Conservation (phyloP, 2,797 vertebrate species). For the Pteropus rufus region DNA sequence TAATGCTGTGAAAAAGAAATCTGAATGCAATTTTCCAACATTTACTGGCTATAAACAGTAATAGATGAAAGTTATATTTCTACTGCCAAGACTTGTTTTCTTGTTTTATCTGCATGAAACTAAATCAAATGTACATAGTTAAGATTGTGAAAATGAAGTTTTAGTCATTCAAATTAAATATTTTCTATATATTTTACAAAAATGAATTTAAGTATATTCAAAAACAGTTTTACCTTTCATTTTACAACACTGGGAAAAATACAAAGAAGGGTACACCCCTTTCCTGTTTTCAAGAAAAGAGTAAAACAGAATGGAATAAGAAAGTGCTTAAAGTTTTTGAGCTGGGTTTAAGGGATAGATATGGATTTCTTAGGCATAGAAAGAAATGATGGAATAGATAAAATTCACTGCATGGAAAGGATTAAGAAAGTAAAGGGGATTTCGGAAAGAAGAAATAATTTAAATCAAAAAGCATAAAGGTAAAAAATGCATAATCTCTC, state of each 20-base stretch:
- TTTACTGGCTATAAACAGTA: not conserved
- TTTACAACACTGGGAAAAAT: not conserved
- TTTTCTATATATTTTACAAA: not conserved
- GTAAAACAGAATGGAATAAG: not conserved
- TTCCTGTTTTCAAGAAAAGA: not conserved
- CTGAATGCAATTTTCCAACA: not conserved
- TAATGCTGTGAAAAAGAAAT: not conserved
- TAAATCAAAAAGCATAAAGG: not conserved
- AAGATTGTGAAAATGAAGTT: not conserved
- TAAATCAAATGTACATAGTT: not conserved
- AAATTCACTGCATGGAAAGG: not conserved
- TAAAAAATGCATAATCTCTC: not conserved
- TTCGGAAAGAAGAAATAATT: not conserved
- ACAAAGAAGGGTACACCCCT: not conserved
- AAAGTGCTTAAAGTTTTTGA: not conserved
- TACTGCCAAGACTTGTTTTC: not conserved
- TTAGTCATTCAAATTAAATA: not conserved
- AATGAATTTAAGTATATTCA: not conserved
- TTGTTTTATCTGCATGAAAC: not conserved
- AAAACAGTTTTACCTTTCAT: not conserved
- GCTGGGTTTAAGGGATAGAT: not conserved
- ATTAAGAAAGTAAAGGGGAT: not conserved
- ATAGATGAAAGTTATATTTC: not conserved
- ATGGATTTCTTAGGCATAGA: not conserved
- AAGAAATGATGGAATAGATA: not conserved